Evolutionary conservation across 1,140 invertebrate species (phyloP), one percentile per base, ranked within the genome.

Genomic region (Drosophila quadrilineata): DNA sequence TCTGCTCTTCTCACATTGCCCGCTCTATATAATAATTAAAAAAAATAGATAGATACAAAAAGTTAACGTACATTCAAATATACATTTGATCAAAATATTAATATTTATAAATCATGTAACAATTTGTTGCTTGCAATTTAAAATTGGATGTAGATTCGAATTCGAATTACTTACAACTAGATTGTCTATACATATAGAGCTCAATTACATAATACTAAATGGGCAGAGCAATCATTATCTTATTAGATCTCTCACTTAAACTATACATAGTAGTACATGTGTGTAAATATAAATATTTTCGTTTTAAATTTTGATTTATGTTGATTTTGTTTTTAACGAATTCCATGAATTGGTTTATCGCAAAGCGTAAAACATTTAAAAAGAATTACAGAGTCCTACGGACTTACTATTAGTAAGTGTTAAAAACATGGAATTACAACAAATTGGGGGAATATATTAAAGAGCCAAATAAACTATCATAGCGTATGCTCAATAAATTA

Each of bases 41-140:
- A n/a, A n/a, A n/a, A n/a, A n/a, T n/a, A 59, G 50, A 77, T 74
- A 70, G 82, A 75, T 84, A 80, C 60, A 82, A 84, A 76, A 76
- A n/a, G n/a, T 66, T 57, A 80, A 77, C 70, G 54, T 67, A 75
- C 54, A 68, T 77, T 60, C 71, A 60, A 57, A 66, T 60, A 57
- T 68, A 72, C 67, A 67, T 76, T 82, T 82, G 63, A 72, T 76
- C 63, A 84, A 84, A 72, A 59, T 54, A 60, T 63, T 57, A 63
- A 59, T 76, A 82, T 84, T 66, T 64, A 84, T 76, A 65, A 75
- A 70, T 67, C 60, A 76, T 60, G 48, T 29, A 66, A 48, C 45
- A 76, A 76, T 76, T 74, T 71, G 14, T 48, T 68, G 31, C 17
- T 72, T 50, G 26, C 6, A n/a, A n/a, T n/a, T n/a, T n/a, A n/a